phyloP scores from a whole-genome alignment of 2,797 vertebrate species.

The Fundulus diaphanus region DNA sequence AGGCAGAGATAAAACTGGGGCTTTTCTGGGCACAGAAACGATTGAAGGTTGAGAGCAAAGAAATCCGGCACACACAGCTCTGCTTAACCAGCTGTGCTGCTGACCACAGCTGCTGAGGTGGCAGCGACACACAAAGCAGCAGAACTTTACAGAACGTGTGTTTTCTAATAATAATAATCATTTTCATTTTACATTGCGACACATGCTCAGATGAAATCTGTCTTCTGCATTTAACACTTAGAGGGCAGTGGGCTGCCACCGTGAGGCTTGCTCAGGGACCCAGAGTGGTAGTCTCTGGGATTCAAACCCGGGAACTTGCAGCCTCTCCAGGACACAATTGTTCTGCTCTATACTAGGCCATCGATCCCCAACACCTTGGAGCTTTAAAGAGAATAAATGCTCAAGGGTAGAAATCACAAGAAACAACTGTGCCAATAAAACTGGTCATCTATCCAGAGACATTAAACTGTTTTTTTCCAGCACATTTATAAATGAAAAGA shows the following conservation, averaged over 20 bases:
- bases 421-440: neutral
- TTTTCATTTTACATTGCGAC: too few relatives aligned
- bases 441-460: neutral
- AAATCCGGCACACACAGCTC: conserved; percentile 66
- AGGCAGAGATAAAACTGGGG: conserved; percentile 10
- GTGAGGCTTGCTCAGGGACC: too few relatives aligned
- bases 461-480: neutral
- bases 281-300: too few relatives aligned
- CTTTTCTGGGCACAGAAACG: conserved; percentile 41
- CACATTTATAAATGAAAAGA: neutral
- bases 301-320: too few relatives aligned
- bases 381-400: neutral
- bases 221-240: too few relatives aligned
- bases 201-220: too few relatives aligned
- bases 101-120: neutral
- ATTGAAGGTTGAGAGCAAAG: conserved; percentile 64
- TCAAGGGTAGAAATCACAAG: neutral
- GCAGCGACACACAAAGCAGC: conserved; percentile 8
- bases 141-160: neutral
- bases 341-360: too few relatives aligned
- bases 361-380: neutral
- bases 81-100: conserved; percentile 35
- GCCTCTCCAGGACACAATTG: too few relatives aligned
- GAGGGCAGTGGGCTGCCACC: too few relatives aligned
- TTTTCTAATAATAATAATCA: too few relatives aligned